Percentiles rank a stretch among this genome's conserved stretches.
Evolutionary conservation across 2,113 vertebrate genomes (phyloP).

Genomic region (Callopanchax toddi): DNA sequence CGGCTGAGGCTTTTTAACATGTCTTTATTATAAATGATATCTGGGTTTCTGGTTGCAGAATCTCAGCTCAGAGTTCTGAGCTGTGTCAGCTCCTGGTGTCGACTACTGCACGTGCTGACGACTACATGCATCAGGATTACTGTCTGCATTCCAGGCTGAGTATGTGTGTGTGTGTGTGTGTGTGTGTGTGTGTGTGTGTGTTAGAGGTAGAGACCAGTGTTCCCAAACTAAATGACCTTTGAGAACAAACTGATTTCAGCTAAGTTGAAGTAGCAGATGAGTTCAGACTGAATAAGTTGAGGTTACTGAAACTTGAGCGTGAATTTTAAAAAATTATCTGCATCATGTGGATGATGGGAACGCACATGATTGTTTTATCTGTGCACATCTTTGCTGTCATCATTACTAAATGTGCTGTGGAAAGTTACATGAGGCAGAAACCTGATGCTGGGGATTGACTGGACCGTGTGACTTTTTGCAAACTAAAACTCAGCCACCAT

Average conservation of each 20-base stretch:
- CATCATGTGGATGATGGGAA: not conserved
- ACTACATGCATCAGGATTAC: constrained; percentile 30
- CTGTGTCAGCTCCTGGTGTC: constrained; percentile 14
- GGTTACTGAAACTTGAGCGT: too few relatives aligned
- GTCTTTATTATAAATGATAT: not conserved
- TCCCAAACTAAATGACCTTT: too few relatives aligned
- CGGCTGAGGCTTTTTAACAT: too few relatives aligned
- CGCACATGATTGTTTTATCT: not conserved
- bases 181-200: too few relatives aligned
- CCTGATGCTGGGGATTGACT: constrained; percentile 56
- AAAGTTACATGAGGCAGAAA: constrained; percentile 61
- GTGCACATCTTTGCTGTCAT: not conserved
- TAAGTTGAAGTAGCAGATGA: not conserved
- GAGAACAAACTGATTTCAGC: constrained; percentile 36
- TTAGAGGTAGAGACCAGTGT: too few relatives aligned
- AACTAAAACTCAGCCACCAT: constrained; percentile 44
- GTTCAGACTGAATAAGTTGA: not conserved
- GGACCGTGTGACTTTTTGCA: constrained; percentile 42
- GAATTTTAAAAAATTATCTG: not conserved
- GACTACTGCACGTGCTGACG: constrained; percentile 18
- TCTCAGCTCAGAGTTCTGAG: not conserved
- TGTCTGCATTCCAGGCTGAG: constrained; percentile 50
- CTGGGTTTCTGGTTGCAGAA: constrained; percentile 21
- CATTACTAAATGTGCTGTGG: constrained; percentile 14
- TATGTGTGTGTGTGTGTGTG: constrained; percentile 3